Evolutionary conservation across 1,140 invertebrate genomes (phyloP).

Genomic region (Planococcus citri): DNA sequence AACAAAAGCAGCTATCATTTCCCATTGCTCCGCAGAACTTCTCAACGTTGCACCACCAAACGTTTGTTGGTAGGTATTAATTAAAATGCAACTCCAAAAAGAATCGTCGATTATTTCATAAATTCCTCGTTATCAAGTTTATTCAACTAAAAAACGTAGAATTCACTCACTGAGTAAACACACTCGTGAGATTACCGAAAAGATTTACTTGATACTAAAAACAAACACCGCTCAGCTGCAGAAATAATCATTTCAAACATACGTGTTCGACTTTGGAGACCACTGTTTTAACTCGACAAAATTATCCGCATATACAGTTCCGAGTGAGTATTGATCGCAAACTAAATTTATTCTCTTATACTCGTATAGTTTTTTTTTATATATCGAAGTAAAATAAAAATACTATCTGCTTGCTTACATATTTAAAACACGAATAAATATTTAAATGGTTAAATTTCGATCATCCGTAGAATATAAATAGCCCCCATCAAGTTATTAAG

Average conservation of each 20-base stretch:
- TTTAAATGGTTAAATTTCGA: background rate
- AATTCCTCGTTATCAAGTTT: too few relatives aligned
- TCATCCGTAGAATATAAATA: background rate
- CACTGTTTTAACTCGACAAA: constrained; percentile 6
- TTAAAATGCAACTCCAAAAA: too few relatives aligned
- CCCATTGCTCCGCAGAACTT: background rate
- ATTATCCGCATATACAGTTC: constrained; percentile 2
- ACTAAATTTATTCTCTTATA: constrained; percentile 4
- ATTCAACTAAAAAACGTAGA: too few relatives aligned
- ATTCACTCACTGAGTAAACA: too few relatives aligned
- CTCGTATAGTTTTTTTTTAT: background rate
- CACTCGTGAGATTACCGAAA: too few relatives aligned
- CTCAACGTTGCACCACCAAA: background rate
- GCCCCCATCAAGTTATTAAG: background rate
- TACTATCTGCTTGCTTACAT: background rate
- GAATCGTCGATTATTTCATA: too few relatives aligned
- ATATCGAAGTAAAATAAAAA: background rate
- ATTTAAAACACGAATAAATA: background rate
- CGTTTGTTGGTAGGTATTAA: too few relatives aligned
- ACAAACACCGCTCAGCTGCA: too few relatives aligned
- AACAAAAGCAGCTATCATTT: background rate
- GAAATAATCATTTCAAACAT: too few relatives aligned
- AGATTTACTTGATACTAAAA: too few relatives aligned
- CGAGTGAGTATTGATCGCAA: background rate
- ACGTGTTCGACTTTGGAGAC: background rate